Base-by-base conservation (phyloP, 2,113 vertebrate species). In the Empidonax alnorum region DNA sequence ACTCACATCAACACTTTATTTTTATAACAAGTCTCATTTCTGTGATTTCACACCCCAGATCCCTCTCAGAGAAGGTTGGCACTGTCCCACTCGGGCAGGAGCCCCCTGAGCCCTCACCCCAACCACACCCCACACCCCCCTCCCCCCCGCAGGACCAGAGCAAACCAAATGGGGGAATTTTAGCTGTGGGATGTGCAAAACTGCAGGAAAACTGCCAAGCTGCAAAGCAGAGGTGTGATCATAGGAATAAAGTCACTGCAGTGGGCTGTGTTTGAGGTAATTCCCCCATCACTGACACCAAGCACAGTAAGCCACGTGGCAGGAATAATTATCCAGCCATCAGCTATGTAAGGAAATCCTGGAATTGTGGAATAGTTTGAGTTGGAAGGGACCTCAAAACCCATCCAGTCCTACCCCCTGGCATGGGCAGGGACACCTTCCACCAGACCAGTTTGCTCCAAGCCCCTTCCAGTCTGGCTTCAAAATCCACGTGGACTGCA, bases 401-500 rank as follows among this genome's bases (percentile, higher is more conserved):
- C 14, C 76, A 37, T 31, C 67, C 58, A 56, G 11, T 18, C 10
- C 10, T 66, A 55, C 4, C 12, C 3, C n/a, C 5, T 62, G 35
- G 35, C 44, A 66, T 20, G 27, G 14, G 19, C 39, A 41, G 61
- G 19, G 27, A 41, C 39, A 63, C 27, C 37, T 44, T 31, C 41
- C 20, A 65, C 62, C 62, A 44, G 13, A 14, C 30, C 28, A 65
- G 28, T 33, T 7, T 46, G 46, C 10, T 67, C 46, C 35, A 56
- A 56, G 25, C 31, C 44, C 49, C 23, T 10, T 35, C 49, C 77
- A 67, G 4, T 14, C 27, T 5, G 16, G 24, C 62, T 46, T 68
- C 1, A 1, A 35, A n/a, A 75, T 27, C 16, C 2, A 11, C 9
- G 2, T 3, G n/a, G 75, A 31, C 39, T 12, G 25, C 0, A 0